Conservation (phyloP, 2,888 invertebrate genomes). For the Drosophila flavopinicola region DNA sequence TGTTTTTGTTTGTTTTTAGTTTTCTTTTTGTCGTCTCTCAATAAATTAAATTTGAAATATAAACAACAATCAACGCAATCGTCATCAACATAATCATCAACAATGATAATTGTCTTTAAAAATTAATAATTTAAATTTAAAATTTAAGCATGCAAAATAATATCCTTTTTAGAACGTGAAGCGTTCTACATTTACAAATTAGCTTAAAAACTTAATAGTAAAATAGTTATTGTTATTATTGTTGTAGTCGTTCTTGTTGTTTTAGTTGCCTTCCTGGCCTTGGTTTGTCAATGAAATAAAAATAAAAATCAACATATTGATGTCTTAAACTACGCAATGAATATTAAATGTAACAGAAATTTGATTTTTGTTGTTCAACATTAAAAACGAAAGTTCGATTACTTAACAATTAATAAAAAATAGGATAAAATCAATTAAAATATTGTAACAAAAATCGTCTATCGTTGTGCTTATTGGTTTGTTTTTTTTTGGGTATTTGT, state of each 20-base stretch:
- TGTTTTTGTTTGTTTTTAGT: conserved; percentile 10
- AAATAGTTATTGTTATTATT: conserved; percentile 14
- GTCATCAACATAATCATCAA: conserved; percentile 42
- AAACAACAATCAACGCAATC: conserved; percentile 23
- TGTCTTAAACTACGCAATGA: conserved; percentile 10
- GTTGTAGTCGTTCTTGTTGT: conserved; percentile 19
- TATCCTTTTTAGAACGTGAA: conserved; percentile 20
- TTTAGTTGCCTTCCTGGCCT: conserved; percentile 55
- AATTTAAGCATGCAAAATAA: conserved; percentile 49
- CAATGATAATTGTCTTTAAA: conserved; percentile 28
- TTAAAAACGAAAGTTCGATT: conserved; percentile 35
- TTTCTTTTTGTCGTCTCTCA: conserved; percentile 36
- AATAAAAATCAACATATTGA: conserved; percentile 25
- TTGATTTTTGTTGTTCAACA: conserved; percentile 10
- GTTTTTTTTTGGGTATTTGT: conserved; percentile 23
- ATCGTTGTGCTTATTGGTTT: conserved; percentile 32
- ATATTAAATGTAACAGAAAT: conserved; percentile 31
- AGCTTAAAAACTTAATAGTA: conserved; percentile 34
- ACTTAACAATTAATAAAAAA: conserved; percentile 20
- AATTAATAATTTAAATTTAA: conserved; percentile 35
- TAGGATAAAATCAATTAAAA: conserved; percentile 20
- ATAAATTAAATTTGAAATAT: conserved; percentile 41
- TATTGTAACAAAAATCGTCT: conserved; percentile 63
- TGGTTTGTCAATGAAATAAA: conserved; percentile 56
- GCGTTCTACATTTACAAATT: conserved; percentile 19